These are phyloP conservation scores for Trichonephila inaurata DNA, from an alignment of 1,140 invertebrate genomes.

Conservation along the genomic window DNA sequence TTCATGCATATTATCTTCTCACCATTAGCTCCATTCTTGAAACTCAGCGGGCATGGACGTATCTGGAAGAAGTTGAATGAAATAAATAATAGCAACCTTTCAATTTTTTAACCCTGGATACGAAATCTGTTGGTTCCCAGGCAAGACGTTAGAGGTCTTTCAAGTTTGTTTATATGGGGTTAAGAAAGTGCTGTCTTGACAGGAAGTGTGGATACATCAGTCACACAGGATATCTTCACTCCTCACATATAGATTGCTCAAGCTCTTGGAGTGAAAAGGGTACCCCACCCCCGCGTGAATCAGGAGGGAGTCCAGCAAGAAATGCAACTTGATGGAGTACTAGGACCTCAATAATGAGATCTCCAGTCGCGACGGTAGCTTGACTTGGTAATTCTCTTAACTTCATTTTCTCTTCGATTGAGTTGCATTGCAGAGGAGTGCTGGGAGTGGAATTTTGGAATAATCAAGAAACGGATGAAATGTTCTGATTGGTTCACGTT, in stretches of 20 bases:
- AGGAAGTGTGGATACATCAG: constrained; percentile 9
- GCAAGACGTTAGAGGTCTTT: not conserved
- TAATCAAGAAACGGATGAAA: constrained; percentile 8
- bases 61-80: not conserved
- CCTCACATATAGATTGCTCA: not conserved
- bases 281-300: not conserved
- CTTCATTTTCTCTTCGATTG: constrained; percentile 32
- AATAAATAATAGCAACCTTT: not conserved
- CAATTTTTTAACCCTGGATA: not conserved
- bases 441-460: not conserved
- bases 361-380: constrained; percentile 19
- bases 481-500: not conserved
- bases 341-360: constrained; percentile 11
- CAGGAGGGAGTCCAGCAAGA: not conserved
- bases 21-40: not conserved
- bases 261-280: constrained; percentile 30
- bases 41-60: not conserved
- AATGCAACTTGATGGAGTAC: constrained; percentile 40
- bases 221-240: not conserved
- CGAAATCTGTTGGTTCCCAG: not conserved
- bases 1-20: not conserved
- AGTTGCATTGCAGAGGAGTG: not conserved
- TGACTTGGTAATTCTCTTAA: constrained; percentile 32
- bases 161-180: constrained; percentile 27
- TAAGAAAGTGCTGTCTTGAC: constrained; percentile 13